Base-by-base conservation (phyloP, 2,888 invertebrate genomes). In the Bedellia somnulentella region DNA sequence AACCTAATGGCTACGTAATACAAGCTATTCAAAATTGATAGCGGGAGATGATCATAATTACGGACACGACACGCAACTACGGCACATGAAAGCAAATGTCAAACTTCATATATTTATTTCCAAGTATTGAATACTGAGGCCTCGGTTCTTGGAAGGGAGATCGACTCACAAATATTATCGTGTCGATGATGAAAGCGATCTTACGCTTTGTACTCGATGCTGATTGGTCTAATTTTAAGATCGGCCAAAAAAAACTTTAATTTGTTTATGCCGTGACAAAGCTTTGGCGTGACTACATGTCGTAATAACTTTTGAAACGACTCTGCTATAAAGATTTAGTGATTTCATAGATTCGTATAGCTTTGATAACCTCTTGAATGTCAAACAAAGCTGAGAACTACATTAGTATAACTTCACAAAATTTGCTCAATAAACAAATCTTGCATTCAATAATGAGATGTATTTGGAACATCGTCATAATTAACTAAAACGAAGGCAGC, bases 131-230 rank as follows among this genome's bases (percentile, higher is more conserved):
- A 75, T 64, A 60, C 53, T 57, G 63, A 57, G 53, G 55, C 54
- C 10, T 49, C 56, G 61, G 45, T 73, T 75, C 73, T 67, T 53
- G 53, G 73, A 73, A 75, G 57, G 58, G 29, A 29, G 31, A 56
- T 49, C 59, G 54, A 50, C 55, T 31, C 29, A 66, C 73, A 75
- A 73, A 75, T 73, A 75, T 61, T 62, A 63, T 57, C 63, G 48
- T 70, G 73, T 75, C 75, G 71, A 73, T 75, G 75, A 75, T 75
- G 73, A 75, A 75, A 75, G 75, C 70, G 67, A 70, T 67, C 63
- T 63, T 62, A 52, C 56, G 60, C 75, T 75, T 71, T 71, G 71
- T 75, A 61, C 68, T 55, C 58, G 49, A 58, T 59, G 61, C 60
- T 71, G 75, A 75, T 75, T 73, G 63, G 57, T 66, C 70, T 68